Evolutionary conservation across 2,888 invertebrate genomes (phyloP).

Genomic region (Phortica magna): DNA sequence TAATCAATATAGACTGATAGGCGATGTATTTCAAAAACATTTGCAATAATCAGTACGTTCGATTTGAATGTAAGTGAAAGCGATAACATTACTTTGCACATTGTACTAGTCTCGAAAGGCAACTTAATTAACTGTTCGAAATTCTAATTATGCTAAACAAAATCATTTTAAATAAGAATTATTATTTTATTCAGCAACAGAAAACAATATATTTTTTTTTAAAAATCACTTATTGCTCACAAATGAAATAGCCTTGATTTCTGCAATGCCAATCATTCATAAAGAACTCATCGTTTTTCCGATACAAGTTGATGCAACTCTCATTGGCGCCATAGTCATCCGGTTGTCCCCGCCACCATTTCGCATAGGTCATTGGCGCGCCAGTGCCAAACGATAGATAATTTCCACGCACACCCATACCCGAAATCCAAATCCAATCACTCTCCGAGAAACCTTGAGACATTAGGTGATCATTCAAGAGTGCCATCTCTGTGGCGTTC

Average conservation of each 20-base stretch:
- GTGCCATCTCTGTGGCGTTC: not conserved
- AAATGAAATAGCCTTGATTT: not conserved
- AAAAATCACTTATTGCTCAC: not conserved
- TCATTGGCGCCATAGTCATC: conserved; percentile 22
- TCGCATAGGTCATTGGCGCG: conserved; percentile 27
- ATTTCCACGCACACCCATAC: conserved; percentile 18
- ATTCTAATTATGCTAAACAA: no score
- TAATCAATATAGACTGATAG: no score
- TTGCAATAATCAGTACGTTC: no score
- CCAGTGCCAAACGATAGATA: conserved; percentile 33
- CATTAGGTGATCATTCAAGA: not conserved
- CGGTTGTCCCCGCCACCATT: conserved; percentile 26
- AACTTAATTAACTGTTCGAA: no score
- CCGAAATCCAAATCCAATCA: conserved; percentile 5
- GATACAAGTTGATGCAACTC: conserved; percentile 33
- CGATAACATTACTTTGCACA: no score
- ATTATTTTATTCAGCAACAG: no score
- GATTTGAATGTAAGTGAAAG: no score
- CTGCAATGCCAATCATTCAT: conserved; percentile 34
- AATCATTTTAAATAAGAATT: no score
- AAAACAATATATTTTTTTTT: no score
- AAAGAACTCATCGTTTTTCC: conserved; percentile 20
- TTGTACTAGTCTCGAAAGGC: no score
- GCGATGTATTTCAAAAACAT: no score
- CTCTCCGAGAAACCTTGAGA: conserved; percentile 1